These are phyloP conservation scores for Scophthalmus maximus DNA, from an alignment of 2,113 vertebrate species.

Conservation along the genomic window DNA sequence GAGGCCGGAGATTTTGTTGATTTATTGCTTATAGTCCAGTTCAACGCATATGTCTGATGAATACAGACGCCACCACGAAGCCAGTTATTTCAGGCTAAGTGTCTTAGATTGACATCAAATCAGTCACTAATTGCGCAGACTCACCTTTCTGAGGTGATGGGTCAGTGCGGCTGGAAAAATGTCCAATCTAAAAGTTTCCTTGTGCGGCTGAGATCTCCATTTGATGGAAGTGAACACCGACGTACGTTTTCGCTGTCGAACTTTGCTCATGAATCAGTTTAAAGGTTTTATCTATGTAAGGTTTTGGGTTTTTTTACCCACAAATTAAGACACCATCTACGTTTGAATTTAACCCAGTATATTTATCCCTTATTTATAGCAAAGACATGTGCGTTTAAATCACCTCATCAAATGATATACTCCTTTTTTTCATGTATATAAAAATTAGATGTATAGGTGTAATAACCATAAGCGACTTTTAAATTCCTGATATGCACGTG, in stretches of 20 bases:
- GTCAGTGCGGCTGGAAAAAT: constrained; percentile 32
- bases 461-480: constrained; percentile 3
- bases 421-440: background rate
- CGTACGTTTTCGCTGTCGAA: background rate
- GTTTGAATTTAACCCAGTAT: constrained; percentile 4
- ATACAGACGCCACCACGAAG: constrained; percentile 20
- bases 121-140: constrained; percentile 35
- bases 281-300: background rate
- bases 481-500: background rate
- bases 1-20: constrained; percentile 48
- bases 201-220: background rate
- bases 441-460: background rate
- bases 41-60: constrained; percentile 33
- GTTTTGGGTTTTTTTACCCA: background rate
- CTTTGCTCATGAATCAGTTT: background rate
- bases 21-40: constrained; percentile 22
- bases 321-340: constrained; percentile 3
- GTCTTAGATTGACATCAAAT: constrained; percentile 55
- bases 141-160: constrained; percentile 51
- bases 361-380: background rate
- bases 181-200: constrained; percentile 19
- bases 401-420: background rate
- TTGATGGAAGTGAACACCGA: constrained; percentile 4
- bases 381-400: constrained; percentile 7
- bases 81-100: constrained; percentile 15